Percentiles rank a stretch among this genome's conserved stretches.
Evolutionary conservation across 2,113 vertebrate species (phyloP).

Genomic region (Trogon melanurus): DNA sequence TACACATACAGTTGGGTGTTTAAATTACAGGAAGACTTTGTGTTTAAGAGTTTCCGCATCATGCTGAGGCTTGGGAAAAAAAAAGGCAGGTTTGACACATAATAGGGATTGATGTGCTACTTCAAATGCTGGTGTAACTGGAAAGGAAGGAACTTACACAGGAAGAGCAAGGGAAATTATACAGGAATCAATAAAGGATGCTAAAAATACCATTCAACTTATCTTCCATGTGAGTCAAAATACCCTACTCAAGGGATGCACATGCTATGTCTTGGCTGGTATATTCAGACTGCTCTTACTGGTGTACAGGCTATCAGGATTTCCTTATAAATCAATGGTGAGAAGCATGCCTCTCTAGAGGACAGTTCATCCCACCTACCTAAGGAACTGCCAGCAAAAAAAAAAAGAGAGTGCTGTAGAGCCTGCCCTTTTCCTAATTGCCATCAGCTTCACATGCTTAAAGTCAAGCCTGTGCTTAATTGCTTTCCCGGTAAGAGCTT

Average conservation of each 20-base stretch:
- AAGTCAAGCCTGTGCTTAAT: slow-evolving; percentile 13
- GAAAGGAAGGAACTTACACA: slow-evolving; percentile 67
- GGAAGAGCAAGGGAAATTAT: slow-evolving; percentile 68
- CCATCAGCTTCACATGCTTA: not conserved
- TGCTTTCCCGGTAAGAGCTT: not conserved
- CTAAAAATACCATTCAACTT: slow-evolving; percentile 52
- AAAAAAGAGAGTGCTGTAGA: not conserved
- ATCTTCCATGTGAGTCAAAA: slow-evolving; percentile 14
- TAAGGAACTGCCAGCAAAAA: not conserved
- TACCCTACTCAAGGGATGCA: not conserved
- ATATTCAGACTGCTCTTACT: not conserved
- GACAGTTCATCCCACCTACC: not conserved
- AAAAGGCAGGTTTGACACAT: slow-evolving; percentile 57
- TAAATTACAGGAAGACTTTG: slow-evolving; percentile 72
- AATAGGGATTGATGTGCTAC: slow-evolving; percentile 62
- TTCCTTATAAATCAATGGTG: not conserved
- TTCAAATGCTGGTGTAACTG: slow-evolving; percentile 51
- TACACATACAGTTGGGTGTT: slow-evolving; percentile 14
- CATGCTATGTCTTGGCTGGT: not conserved
- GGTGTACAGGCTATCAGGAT: not conserved
- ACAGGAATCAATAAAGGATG: slow-evolving; percentile 69
- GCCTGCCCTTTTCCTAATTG: not conserved
- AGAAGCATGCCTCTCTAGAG: not conserved
- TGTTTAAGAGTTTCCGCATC: slow-evolving; percentile 66
- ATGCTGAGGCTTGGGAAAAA: slow-evolving; percentile 36